These are phyloP conservation scores for Abrostola triplasia DNA, from an alignment of 2,888 invertebrate species.

Conservation along the genomic window DNA sequence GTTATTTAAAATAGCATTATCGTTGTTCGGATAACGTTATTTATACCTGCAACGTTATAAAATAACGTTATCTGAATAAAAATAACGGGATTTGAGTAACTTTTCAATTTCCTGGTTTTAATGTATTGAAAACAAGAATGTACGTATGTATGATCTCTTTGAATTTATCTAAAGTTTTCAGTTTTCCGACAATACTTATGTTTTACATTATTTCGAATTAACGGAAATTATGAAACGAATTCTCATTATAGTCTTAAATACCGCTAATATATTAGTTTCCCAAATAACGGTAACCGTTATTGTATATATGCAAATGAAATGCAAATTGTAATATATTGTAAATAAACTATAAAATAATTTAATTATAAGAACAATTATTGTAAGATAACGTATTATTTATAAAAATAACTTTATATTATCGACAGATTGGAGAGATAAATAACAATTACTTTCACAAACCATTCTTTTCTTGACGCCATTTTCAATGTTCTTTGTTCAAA, in stretches of 20 bases:
- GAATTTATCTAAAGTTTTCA: conserved; percentile 14
- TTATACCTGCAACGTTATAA: no score
- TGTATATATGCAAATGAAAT: conserved; percentile 41
- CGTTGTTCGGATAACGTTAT: no score
- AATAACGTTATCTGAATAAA: no score
- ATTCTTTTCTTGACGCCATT: conserved; percentile 16
- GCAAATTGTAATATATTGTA: conserved; percentile 51
- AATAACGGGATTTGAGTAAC: no score
- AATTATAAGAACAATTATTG: conserved; percentile 35
- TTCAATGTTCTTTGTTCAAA: not conserved
- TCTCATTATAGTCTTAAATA: conserved; percentile 27
- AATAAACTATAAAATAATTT: conserved; percentile 41
- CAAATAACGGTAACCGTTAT: conserved; percentile 39
- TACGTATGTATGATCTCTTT: conserved; percentile 26
- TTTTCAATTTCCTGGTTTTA: no score
- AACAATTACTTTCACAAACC: conserved; percentile 28
- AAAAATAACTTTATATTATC: conserved; percentile 33
- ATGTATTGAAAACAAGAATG: not conserved
- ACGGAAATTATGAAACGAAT: conserved; percentile 14
- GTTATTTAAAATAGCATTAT: no score
- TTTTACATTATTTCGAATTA: no score
- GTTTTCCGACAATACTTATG: no score
- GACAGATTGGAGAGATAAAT: conserved; percentile 37
- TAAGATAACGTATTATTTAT: conserved; percentile 51
- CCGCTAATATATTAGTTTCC: conserved; percentile 16